Evolutionary conservation across 2,113 vertebrate species (phyloP).

Genomic region (Odontesthes bonariensis): DNA sequence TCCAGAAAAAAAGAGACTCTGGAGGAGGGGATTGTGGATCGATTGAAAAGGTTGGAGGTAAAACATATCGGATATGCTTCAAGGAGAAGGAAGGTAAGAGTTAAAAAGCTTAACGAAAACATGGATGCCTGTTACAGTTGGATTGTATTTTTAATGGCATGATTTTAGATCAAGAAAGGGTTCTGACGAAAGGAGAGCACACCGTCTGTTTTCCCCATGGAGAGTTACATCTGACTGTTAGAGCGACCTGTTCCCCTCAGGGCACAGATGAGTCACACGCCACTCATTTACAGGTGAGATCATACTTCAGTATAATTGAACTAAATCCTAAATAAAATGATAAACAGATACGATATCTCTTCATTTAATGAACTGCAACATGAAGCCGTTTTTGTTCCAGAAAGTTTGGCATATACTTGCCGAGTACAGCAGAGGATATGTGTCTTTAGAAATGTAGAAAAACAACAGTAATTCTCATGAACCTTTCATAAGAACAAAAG

Average conservation of each 20-base stretch:
- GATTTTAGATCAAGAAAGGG: constrained; percentile 58
- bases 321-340: too few relatives aligned
- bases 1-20: constrained; percentile 60
- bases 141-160: neutral
- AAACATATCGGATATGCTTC: constrained; percentile 63
- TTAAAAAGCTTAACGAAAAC: neutral
- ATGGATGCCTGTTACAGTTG: too few relatives aligned
- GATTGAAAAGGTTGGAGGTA: constrained; percentile 30
- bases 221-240: constrained; percentile 31
- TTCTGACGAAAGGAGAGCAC: constrained; percentile 53
- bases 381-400: too few relatives aligned
- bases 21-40: constrained; percentile 68
- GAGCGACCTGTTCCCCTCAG: neutral
- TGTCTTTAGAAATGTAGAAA: too few relatives aligned
- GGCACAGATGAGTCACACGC: neutral
- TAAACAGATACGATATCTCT: too few relatives aligned
- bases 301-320: too few relatives aligned
- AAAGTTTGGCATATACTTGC: too few relatives aligned
- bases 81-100: constrained; percentile 54
- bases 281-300: constrained; percentile 26
- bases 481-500: too few relatives aligned
- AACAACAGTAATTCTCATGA: too few relatives aligned
- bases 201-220: constrained; percentile 22
- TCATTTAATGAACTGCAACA: too few relatives aligned
- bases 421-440: too few relatives aligned